phyloP scores from a whole-genome alignment of 2,797 vertebrate species.

The Alcedo atthis region DNA sequence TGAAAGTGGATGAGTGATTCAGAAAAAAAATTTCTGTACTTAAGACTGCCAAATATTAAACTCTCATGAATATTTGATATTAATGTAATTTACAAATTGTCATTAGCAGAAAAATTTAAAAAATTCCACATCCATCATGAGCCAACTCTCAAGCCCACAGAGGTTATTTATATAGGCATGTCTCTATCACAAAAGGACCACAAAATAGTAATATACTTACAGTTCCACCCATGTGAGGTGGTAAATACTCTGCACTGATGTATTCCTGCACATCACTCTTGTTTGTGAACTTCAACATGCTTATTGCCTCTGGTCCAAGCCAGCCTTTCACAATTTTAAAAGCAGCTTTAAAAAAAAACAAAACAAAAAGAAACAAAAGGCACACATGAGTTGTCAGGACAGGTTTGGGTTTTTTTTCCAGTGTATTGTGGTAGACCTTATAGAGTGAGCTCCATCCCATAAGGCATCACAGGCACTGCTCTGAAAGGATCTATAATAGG shows the following conservation, averaged over 20 bases:
- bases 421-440: not conserved
- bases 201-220: slow-evolving; percentile 78
- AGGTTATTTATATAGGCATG: not conserved
- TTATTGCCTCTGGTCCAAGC: slow-evolving; percentile 95
- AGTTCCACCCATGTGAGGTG: slow-evolving; percentile 93
- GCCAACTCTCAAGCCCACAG: not conserved
- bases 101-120: not conserved
- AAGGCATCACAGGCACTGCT: not conserved
- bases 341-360: slow-evolving; percentile 81
- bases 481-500: not conserved
- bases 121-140: not conserved
- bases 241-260: slow-evolving; percentile 89
- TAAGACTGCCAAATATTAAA: not conserved
- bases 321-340: slow-evolving; percentile 97
- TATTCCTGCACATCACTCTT: slow-evolving; percentile 88
- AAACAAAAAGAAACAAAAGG: not conserved
- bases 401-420: not conserved
- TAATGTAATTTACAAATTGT: not conserved
- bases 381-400: not conserved
- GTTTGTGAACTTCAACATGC: slow-evolving; percentile 90
- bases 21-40: not conserved
- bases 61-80: not conserved
- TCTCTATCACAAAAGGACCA: not conserved
- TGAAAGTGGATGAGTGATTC: not conserved
- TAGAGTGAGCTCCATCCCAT: not conserved